Evolutionary conservation across 2,888 invertebrate genomes (phyloP).

Genomic region (Agrochola lychnidis): DNA sequence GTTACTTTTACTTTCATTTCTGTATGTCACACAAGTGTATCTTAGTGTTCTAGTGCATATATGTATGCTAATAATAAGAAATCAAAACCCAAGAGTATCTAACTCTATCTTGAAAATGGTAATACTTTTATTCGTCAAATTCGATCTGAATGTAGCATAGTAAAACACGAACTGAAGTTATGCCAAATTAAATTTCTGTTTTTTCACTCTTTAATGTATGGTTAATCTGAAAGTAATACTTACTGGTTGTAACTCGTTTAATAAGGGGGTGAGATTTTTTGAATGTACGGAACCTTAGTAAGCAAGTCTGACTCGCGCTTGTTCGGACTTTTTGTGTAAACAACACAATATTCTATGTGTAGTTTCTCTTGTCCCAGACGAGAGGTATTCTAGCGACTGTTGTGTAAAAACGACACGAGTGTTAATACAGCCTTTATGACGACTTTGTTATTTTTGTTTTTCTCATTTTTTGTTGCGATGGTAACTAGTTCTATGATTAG

Average conservation of each 20-base stretch:
- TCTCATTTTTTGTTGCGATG: constrained; percentile 11
- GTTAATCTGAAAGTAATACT: not conserved
- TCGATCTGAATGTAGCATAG: not conserved
- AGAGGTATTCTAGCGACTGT: constrained; percentile 32
- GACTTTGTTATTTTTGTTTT: constrained; percentile 14
- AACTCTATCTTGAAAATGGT: not conserved
- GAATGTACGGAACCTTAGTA: not conserved
- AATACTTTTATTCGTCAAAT: not conserved
- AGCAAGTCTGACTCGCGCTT: not conserved
- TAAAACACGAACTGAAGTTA: not conserved
- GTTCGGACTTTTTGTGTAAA: constrained; percentile 41
- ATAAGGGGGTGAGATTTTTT: not conserved
- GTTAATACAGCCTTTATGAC: constrained; percentile 42
- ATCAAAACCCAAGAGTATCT: not conserved
- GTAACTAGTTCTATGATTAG: not conserved
- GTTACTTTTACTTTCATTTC: not conserved
- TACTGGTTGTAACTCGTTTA: not conserved
- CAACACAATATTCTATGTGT: constrained; percentile 51
- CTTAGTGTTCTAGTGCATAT: not conserved
- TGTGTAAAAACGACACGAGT: constrained; percentile 36
- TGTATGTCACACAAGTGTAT: not conserved
- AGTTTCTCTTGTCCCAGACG: constrained; percentile 40
- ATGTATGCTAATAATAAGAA: not conserved
- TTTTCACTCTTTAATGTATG: not conserved
- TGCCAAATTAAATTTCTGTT: not conserved